Evolutionary conservation across 2,113 vertebrate genomes (phyloP).

Genomic region (Muscicapa adusta): DNA sequence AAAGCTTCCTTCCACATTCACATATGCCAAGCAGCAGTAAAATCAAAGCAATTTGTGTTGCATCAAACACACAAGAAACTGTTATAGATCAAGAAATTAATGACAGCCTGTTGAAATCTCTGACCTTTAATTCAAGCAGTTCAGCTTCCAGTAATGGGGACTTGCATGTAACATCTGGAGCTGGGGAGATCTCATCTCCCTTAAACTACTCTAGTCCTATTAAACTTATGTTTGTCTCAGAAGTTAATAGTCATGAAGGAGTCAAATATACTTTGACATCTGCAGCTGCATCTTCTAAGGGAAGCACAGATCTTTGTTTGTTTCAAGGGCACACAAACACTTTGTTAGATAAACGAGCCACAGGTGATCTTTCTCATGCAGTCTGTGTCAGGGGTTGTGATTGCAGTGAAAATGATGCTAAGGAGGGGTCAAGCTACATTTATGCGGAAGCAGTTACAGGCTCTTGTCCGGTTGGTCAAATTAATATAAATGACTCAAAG

Average conservation of each 20-base stretch:
- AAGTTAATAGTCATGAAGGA: slow-evolving; percentile 82
- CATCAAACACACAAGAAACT: not conserved
- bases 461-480: slow-evolving; percentile 21
- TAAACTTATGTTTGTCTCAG: slow-evolving; percentile 95
- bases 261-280: slow-evolving; percentile 90
- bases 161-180: slow-evolving; percentile 1
- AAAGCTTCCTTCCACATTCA: slow-evolving; percentile 45
- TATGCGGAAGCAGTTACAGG: not conserved
- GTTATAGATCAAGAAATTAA: slow-evolving; percentile 27
- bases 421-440: slow-evolving; percentile 8
- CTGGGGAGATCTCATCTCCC: slow-evolving; percentile 11
- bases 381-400: not conserved
- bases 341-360: not conserved
- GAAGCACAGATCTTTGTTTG: slow-evolving; percentile 38
- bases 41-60: slow-evolving; percentile 20
- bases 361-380: not conserved
- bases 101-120: slow-evolving; percentile 8
- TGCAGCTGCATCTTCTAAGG: slow-evolving; percentile 66
- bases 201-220: slow-evolving; percentile 87
- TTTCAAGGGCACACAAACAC: slow-evolving; percentile 11
- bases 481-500: slow-evolving; percentile 34
- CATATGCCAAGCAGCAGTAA: slow-evolving; percentile 3
- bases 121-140: slow-evolving; percentile 15
- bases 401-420: not conserved
- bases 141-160: not conserved